These are phyloP conservation scores for Chloebia gouldiae DNA, from an alignment of 2,113 vertebrate genomes.

Conservation along the genomic window DNA sequence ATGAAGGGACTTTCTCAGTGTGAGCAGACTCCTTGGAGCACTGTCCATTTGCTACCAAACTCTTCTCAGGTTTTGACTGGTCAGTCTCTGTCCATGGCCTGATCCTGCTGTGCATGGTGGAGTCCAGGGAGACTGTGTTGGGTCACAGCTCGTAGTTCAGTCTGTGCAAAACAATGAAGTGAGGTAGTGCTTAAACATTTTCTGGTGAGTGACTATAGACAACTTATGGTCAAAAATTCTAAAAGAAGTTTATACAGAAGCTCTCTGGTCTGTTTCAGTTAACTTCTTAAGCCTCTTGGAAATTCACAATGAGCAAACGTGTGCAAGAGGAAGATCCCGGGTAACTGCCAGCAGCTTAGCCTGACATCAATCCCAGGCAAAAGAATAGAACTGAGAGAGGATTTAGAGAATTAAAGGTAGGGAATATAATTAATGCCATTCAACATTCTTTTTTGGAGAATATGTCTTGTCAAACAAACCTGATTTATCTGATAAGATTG, in stretches of 20 bases:
- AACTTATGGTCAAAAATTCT: background rate
- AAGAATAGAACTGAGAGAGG: constrained; percentile 26
- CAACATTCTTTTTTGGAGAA: constrained; percentile 46
- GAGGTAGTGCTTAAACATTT: background rate
- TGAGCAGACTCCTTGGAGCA: background rate
- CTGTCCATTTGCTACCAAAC: background rate
- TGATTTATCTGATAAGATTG: constrained; percentile 53
- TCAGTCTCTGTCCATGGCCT: background rate
- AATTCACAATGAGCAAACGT: background rate
- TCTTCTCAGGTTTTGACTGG: background rate
- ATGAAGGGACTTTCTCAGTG: background rate
- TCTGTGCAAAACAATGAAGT: background rate
- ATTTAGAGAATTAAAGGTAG: constrained; percentile 53
- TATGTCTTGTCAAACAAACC: constrained; percentile 59
- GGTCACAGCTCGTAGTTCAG: background rate
- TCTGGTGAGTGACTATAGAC: background rate
- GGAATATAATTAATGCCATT: constrained; percentile 66
- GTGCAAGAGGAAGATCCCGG: background rate
- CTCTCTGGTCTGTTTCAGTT: background rate
- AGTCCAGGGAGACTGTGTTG: rapidly evolving
- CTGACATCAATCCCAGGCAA: constrained; percentile 25
- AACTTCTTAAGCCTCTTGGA: background rate
- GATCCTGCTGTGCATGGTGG: rapidly evolving
- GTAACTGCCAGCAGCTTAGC: background rate
- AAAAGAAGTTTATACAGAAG: background rate